phyloP scores from a whole-genome alignment of 2,888 invertebrate species.

The Dioctria rufipes region DNA sequence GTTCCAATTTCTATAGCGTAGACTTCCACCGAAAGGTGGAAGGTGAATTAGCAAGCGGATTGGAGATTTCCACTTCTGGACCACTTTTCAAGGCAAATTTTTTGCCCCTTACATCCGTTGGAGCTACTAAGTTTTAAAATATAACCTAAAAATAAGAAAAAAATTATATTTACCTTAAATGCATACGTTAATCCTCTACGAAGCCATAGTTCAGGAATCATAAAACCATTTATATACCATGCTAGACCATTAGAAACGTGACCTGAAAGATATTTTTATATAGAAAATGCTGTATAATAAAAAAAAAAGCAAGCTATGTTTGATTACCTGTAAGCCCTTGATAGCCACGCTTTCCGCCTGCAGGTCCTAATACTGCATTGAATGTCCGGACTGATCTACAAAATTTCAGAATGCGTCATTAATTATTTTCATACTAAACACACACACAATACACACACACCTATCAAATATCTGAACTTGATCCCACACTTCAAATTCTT shows the following conservation, averaged over 20 bases:
- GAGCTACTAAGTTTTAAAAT: no score
- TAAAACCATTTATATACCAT: constrained; percentile 94
- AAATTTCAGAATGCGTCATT: constrained; percentile 62
- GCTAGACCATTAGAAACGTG: constrained; percentile 82
- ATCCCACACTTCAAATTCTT: constrained; percentile 74
- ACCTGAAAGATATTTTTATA: constrained; percentile 67
- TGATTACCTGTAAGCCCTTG: constrained; percentile 78
- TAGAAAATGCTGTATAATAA: not conserved
- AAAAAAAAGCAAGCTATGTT: constrained; percentile 14
- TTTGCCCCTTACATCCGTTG: no score
- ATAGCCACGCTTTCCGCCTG: constrained; percentile 86
- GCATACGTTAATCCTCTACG: constrained; percentile 88
- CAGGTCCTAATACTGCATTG: constrained; percentile 86
- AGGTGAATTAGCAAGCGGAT: no score
- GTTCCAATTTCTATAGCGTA: no score
- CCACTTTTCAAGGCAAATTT: no score
- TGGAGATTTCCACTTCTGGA: no score
- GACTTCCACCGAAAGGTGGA: no score
- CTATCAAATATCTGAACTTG: constrained; percentile 78
- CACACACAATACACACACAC: constrained; percentile 59
- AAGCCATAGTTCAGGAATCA: constrained; percentile 90
- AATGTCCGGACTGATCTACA: constrained; percentile 81
- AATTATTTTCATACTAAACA: not conserved
- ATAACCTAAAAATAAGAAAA: no score
- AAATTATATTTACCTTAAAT: constrained; percentile 75